phyloP scores from a whole-genome alignment of 2,797 vertebrate species.

The Helarctos malayanus region DNA sequence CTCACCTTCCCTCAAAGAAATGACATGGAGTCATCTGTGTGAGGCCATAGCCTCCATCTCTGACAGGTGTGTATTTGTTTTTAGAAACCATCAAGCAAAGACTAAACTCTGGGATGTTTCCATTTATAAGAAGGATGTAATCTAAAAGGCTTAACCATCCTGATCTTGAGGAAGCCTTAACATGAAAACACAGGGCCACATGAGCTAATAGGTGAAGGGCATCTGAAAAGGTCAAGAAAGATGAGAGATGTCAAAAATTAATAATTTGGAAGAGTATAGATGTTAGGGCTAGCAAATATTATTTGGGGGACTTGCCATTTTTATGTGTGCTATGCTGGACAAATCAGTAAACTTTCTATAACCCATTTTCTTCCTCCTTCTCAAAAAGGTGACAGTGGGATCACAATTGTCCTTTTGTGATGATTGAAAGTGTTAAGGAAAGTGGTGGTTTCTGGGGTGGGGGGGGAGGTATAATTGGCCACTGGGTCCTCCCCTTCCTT shows the following conservation, averaged over 20 bases:
- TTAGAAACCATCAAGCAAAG: slow-evolving; percentile 30
- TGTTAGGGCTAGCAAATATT: not conserved
- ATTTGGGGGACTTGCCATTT: not conserved
- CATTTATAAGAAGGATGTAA: slow-evolving; percentile 30
- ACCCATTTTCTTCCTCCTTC: not conserved
- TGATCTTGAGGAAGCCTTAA: not conserved
- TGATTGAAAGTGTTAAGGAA: not conserved
- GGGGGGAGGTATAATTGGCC: not conserved
- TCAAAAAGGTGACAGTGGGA: not conserved
- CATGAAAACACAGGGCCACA: not conserved
- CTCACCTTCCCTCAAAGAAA: not conserved
- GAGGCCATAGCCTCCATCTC: not conserved
- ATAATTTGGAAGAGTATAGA: not conserved
- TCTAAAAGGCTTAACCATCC: not conserved
- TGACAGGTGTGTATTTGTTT: slow-evolving; percentile 33
- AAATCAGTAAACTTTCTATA: not conserved
- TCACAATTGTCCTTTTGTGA: not conserved
- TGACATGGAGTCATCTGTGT: slow-evolving; percentile 16
- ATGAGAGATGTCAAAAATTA: not conserved
- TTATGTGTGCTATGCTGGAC: not conserved
- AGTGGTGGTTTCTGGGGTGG: not conserved
- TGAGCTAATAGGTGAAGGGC: not conserved
- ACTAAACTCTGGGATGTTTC: not conserved
- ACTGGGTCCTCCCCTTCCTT: not conserved
- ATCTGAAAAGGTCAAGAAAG: not conserved